These are phyloP conservation scores for Drosophila tani DNA, from an alignment of 1,140 invertebrate species.

Conservation along the genomic window DNA sequence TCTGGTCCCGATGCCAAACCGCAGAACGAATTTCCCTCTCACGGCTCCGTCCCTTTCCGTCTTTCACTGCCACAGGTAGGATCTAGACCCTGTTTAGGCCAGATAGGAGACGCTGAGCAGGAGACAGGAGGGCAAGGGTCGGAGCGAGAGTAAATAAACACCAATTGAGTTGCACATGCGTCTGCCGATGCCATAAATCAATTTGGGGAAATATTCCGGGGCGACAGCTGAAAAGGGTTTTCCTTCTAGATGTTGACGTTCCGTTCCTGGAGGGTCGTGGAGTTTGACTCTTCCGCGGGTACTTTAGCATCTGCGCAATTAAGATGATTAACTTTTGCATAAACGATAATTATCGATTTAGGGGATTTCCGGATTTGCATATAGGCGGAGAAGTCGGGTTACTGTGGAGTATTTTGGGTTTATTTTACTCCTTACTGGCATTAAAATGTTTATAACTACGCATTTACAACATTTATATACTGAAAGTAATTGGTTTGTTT, in stretches of 20 bases:
- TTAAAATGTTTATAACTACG: neutral
- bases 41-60: neutral
- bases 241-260: slow-evolving; percentile 8
- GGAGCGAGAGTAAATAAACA: slow-evolving; percentile 67
- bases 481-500: neutral
- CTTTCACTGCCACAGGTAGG: slow-evolving; percentile 51
- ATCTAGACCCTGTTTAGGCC: slow-evolving; percentile 6
- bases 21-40: slow-evolving; percentile 74
- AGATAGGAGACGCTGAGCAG: slow-evolving; percentile 11
- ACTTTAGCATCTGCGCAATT: slow-evolving; percentile 45
- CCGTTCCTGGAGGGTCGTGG: slow-evolving; percentile 2
- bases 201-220: slow-evolving; percentile 50
- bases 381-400: neutral
- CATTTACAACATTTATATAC: too few relatives aligned
- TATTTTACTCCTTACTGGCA: neutral
- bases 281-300: slow-evolving; percentile 19
- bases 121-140: slow-evolving; percentile 8
- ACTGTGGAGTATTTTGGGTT: too few relatives aligned
- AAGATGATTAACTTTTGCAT: slow-evolving; percentile 77
- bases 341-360: slow-evolving; percentile 41
- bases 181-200: slow-evolving; percentile 71
- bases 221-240: slow-evolving; percentile 81
- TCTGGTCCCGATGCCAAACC: slow-evolving; percentile 66
- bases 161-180: slow-evolving; percentile 82
- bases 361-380: slow-evolving; percentile 8